Base-by-base conservation (phyloP, 2,113 vertebrate genomes). In the Odontophorus gujanensis region DNA sequence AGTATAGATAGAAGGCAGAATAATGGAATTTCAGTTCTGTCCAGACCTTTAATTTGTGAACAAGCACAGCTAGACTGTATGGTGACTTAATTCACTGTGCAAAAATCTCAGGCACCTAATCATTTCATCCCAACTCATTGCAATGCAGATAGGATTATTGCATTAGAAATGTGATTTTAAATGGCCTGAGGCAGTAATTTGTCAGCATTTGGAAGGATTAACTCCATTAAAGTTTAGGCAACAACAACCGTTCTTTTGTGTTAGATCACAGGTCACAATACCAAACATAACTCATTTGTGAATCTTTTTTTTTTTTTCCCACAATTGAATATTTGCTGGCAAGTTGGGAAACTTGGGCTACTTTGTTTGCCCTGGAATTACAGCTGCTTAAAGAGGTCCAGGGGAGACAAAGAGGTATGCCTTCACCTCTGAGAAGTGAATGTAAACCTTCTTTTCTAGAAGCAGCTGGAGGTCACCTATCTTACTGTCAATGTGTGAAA, bases 151-250 rank as follows among this genome's bases (percentile, higher is more conserved):
- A 91, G 97, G 96, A 97, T 97, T 96, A 97, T 95, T 97, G 93
- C 86, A 95, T 97, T 97, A 97, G 97, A 97, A 96, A 96, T 97
- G 96, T 97, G 97, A 96, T 95, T 97, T 97, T 97, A 97, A 97
- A 94, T 95, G 93, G 73, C 96, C 58, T 3, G 85, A 91, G 92
- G 96, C 95, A 79, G 90, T 97, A 96, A 96, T 97, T 96, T 97
- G 96, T 97, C 96, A 97, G 95, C 93, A 83, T 98, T 97, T 97
- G 93, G 93, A 93, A 97, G 92, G 97, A 97, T 97, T 97, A 97
- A 94, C 93, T 92, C 90, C 93, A 58, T 97, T 96, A 96, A 96
- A 93, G 91, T 96, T 88, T 90, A 96, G 95, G 87, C 91, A 93
- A 61, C 80, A 89, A 73, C 80, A 86, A 86, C 83, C 88, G 63